Percentiles rank a stretch among this genome's conserved stretches.
phyloP scores from a whole-genome alignment of 2,113 vertebrate species.

The Ciconia boyciana region DNA sequence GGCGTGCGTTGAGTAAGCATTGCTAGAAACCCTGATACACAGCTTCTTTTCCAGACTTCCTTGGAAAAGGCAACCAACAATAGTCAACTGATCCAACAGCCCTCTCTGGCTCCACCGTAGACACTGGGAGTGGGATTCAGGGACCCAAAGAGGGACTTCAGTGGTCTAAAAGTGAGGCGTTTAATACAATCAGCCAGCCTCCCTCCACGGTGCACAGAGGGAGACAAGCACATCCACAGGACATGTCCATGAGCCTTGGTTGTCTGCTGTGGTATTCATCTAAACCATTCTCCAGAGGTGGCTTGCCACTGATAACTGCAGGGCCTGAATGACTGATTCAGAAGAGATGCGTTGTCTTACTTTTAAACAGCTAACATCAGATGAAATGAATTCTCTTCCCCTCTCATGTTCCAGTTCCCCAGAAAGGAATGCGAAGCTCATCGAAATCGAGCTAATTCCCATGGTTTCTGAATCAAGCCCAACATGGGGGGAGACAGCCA shows the following conservation, averaged over 20 bases:
- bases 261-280: background rate
- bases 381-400: background rate
- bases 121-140: background rate
- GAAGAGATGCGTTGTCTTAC: background rate
- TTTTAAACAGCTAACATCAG: background rate
- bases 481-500: background rate
- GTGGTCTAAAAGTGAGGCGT: background rate
- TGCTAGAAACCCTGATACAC: background rate
- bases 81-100: background rate
- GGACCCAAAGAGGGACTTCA: background rate
- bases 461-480: background rate
- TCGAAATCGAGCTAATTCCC: background rate
- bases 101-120: background rate
- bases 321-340: background rate
- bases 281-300: background rate
- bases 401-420: background rate
- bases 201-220: background rate
- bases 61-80: background rate
- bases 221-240: background rate
- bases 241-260: background rate
- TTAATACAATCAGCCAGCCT: background rate
- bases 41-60: background rate
- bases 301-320: background rate
- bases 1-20: background rate
- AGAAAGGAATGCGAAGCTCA: background rate